phyloP scores from a whole-genome alignment of 1,140 invertebrate species.

The Drosophila obscura region DNA sequence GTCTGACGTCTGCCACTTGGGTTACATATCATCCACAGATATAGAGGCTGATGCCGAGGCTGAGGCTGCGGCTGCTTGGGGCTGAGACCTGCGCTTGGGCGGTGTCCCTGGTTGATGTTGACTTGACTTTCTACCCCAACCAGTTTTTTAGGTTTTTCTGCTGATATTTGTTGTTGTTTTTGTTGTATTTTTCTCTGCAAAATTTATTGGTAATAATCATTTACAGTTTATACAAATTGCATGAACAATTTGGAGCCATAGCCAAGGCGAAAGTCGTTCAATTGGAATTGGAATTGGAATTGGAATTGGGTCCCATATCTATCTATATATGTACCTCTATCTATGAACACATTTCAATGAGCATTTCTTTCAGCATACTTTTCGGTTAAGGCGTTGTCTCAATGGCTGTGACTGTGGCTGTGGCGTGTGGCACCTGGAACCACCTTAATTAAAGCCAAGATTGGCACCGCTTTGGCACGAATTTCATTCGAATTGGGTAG shows the following conservation, averaged over 20 bases:
- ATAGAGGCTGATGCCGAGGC: constrained; percentile 11
- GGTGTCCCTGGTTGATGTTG: constrained; percentile 58
- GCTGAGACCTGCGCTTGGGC: constrained; percentile 41
- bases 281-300: constrained; percentile 5
- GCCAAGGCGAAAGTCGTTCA: constrained; percentile 66
- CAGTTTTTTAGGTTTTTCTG: constrained; percentile 58
- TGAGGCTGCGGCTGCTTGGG: constrained; percentile 12
- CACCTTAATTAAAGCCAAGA: constrained; percentile 74
- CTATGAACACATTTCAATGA: constrained; percentile 21
- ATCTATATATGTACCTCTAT: constrained; percentile 22
- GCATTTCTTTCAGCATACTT: constrained; percentile 24
- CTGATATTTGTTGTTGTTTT: constrained; percentile 11
- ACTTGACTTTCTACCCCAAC: constrained; percentile 70
- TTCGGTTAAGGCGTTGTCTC: constrained; percentile 65
- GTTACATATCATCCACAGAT: constrained; percentile 60
- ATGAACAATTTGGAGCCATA: constrained; percentile 46
- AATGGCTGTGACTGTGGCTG: constrained; percentile 16
- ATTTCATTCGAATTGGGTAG: constrained; percentile 62
- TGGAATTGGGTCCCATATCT: constrained; percentile 40
- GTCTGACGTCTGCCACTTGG: constrained; percentile 28
- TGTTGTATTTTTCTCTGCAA: constrained; percentile 30
- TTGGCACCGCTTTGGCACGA: constrained; percentile 55
- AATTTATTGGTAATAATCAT: constrained; percentile 78
- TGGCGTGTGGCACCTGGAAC: constrained; percentile 44
- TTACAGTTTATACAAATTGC: constrained; percentile 69